Base-by-base conservation (phyloP, 2,888 invertebrate species). In the Agriopis aurantiaria region DNA sequence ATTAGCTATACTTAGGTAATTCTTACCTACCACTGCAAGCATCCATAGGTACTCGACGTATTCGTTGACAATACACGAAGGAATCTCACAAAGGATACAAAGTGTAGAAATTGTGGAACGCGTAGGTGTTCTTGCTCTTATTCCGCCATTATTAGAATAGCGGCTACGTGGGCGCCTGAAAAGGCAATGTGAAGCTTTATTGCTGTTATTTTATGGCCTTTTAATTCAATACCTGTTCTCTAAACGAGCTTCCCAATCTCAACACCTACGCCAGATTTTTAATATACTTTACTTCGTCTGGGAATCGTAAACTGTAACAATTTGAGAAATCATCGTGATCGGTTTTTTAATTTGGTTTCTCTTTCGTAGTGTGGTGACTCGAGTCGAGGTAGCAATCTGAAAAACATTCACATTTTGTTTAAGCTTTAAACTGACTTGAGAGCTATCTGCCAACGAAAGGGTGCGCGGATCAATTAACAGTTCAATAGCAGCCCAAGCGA, bases 381-480 rank as follows among this genome's bases (percentile, higher is more conserved):
- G 59, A 23, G 43, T 65, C 62, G 69, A 74, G 71, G 73, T 71
- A 62, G 62, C 67, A 51, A 68, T 69, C 68, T 33, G 48, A 59
- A 66, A 62, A 45, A 56, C 68, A 66, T 72, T 74, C 70, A 67
- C 65, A 67, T 66, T 66, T 65, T 46, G 10, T 57, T 56, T 48
- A 52, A 14, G 41, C 67, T 57, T 56, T 48, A 52, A 14, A 48
- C 67, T 59, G 55, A 59, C 65, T 69, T 73, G 73, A 62, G 66
- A 74, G 62, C 61, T 67, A 65, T 73, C 62, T 61, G 73, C 73
- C 74, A 73, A 63, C 72, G 75, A 76, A 80, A 80, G 75, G 78
- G 79, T 81, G 74, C 72, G 73, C 76, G 72, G 74, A 78, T 78
- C 81, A 85, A 88, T 91, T 85, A 85, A 89, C 88, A 85, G 85